Percentiles rank a stretch among this genome's conserved stretches.
phyloP scores from a whole-genome alignment of 2,113 vertebrate species.

The Gracilinanus agilis region DNA sequence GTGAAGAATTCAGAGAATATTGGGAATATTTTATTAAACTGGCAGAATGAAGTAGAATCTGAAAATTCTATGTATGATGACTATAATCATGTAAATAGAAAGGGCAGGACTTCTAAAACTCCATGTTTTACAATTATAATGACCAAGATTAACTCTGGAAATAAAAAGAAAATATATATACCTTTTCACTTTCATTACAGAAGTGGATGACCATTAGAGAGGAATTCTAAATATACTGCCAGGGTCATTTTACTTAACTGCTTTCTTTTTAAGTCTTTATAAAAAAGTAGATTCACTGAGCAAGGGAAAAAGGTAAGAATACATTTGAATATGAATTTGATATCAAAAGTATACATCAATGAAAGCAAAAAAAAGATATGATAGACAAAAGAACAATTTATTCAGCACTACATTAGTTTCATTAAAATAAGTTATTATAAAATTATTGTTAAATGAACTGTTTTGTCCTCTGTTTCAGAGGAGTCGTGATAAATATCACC shows the following conservation, averaged over 20 bases:
- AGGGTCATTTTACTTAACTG: not conserved
- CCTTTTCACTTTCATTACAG: not conserved
- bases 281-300: not conserved
- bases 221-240: not conserved
- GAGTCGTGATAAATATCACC: not conserved
- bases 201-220: not conserved
- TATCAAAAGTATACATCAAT: not conserved
- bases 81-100: not conserved
- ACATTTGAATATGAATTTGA: not conserved
- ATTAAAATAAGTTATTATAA: not conserved
- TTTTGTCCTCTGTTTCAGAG: not conserved
- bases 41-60: not conserved
- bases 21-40: not conserved
- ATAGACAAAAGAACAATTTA: not conserved
- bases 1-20: not conserved
- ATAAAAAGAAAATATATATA: not conserved
- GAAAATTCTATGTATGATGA: not conserved
- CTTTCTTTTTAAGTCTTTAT: not conserved
- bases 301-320: not conserved
- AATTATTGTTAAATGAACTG: not conserved
- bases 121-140: not conserved
- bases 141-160: not conserved
- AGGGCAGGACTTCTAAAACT: not conserved
- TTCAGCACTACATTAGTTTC: not conserved
- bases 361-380: not conserved